Evolutionary conservation across 2,113 vertebrate species (phyloP), one percentile per base, ranked within the genome.

Genomic region (Lepus europaeus): DNA sequence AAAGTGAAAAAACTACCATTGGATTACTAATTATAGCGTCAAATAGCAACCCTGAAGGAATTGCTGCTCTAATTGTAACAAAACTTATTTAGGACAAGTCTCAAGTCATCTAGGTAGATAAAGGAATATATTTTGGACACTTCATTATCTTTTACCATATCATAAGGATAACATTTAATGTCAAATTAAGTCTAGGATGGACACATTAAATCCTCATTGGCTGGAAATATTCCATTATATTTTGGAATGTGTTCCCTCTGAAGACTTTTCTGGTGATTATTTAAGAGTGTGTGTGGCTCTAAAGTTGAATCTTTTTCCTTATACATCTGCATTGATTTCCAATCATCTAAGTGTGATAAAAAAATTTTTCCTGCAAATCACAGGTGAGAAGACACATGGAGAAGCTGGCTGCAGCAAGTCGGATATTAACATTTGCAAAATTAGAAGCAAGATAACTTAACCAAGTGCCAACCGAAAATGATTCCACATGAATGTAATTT

Each of bases 341-440:
- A 87, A 13, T 76, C 70, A 86, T 89, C 36, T 85, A 23, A 33
- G 8, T 61, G 39, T 90, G 77, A 79, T 87, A 45, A 45, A 45
- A 19, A 74, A 63, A 31, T 94, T 91, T 89, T 89, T 91, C 61
- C 79, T 90, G 36, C 23, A 83, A 84, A 80, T 81, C 36, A 39
- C 45, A 77, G 36, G n/a, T 36, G 16, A 36, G 20, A 10, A 84
- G 12, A 69, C 22, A 64, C 3, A 5, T 31, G 78, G 14, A 63
- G 49, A 61, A 74, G 29, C 6, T 25, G 6, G 27, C 17, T 29
- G 36, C 81, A 85, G 11, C 23, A 93, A 89, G 17, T 8, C n/a
- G 27, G 10, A 23, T 27, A 88, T 36, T 17, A 9, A 81, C 1
- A 70, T 49, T n/a, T 63, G 1, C 39, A 82, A 72, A 92, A 74